These are phyloP conservation scores for Percina caprodes DNA, from an alignment of 2,113 vertebrate genomes.

Conservation along the genomic window DNA sequence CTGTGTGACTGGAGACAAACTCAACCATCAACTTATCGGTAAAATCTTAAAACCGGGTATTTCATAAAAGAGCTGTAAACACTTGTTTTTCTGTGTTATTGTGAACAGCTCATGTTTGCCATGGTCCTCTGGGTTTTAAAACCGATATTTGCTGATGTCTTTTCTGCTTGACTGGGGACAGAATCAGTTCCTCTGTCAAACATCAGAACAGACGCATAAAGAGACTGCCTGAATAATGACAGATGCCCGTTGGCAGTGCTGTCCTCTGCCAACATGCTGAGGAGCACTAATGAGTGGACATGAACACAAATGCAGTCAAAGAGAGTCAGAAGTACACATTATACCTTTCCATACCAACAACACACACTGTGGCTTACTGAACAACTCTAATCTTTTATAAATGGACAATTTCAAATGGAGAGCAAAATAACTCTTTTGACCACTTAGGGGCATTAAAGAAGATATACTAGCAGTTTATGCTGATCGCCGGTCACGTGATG, in stretches of 20 bases:
- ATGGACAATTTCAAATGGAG: too few relatives aligned
- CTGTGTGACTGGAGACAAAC: background rate
- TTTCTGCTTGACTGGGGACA: constrained; percentile 9
- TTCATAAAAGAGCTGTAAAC: constrained; percentile 18
- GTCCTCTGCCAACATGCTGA: background rate
- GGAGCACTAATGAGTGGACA: background rate
- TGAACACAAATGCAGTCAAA: background rate
- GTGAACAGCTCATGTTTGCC: constrained; percentile 28
- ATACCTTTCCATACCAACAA: too few relatives aligned
- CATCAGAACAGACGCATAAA: constrained; percentile 2
- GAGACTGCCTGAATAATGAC: background rate
- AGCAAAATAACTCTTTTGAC: too few relatives aligned
- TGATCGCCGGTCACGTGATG: too few relatives aligned
- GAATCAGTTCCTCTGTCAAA: constrained; percentile 8
- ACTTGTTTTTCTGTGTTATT: constrained; percentile 24
- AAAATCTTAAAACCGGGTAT: background rate
- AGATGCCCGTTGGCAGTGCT: background rate
- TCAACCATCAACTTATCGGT: background rate
- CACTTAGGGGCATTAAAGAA: too few relatives aligned
- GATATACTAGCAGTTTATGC: too few relatives aligned
- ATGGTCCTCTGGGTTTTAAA: constrained; percentile 3
- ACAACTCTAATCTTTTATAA: too few relatives aligned
- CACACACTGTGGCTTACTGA: too few relatives aligned
- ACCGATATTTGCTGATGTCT: background rate
- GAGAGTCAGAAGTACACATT: background rate